Evolutionary conservation across 1,140 invertebrate species (phyloP).

Genomic region (Parapsyche elsis): DNA sequence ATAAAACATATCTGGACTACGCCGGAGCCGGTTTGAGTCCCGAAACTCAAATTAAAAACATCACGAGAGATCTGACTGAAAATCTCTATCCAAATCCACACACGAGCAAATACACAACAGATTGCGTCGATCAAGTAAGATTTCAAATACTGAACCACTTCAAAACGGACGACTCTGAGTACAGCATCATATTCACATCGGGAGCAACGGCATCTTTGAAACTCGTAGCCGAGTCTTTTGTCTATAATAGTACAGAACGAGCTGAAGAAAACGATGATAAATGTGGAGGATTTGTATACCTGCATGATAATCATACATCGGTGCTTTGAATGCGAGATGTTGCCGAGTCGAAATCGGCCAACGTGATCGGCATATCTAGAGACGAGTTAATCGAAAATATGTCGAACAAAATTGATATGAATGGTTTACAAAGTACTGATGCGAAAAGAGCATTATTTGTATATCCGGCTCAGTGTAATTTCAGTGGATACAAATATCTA

Average conservation of each 20-base stretch:
- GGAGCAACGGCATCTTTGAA: constrained; percentile 89
- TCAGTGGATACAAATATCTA: constrained; percentile 91
- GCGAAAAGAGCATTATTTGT: constrained; percentile 76
- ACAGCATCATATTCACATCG: constrained; percentile 90
- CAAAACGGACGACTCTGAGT: constrained; percentile 82
- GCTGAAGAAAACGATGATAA: constrained; percentile 33
- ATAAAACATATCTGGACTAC: constrained; percentile 89
- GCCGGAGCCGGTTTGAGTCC: constrained; percentile 88
- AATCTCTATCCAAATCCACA: constrained; percentile 92
- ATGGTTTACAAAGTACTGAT: constrained; percentile 43
- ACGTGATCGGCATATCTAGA: constrained; percentile 68
- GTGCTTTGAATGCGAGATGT: constrained; percentile 90
- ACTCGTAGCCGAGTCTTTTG: constrained; percentile 85
- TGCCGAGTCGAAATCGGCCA: constrained; percentile 64
- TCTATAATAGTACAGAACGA: constrained; percentile 51
- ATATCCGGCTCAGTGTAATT: constrained; percentile 95
- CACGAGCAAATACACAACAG: constrained; percentile 79
- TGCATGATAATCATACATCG: constrained; percentile 94
- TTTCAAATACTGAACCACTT: constrained; percentile 86
- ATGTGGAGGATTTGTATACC: constrained; percentile 79
- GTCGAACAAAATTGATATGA: neutral
- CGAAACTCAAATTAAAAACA: constrained; percentile 75
- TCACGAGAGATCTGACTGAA: constrained; percentile 73
- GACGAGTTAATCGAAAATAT: constrained; percentile 64
- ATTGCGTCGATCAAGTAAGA: constrained; percentile 84